Base-by-base conservation (phyloP, 2,888 invertebrate species). In the Drosophila anomalipes region DNA sequence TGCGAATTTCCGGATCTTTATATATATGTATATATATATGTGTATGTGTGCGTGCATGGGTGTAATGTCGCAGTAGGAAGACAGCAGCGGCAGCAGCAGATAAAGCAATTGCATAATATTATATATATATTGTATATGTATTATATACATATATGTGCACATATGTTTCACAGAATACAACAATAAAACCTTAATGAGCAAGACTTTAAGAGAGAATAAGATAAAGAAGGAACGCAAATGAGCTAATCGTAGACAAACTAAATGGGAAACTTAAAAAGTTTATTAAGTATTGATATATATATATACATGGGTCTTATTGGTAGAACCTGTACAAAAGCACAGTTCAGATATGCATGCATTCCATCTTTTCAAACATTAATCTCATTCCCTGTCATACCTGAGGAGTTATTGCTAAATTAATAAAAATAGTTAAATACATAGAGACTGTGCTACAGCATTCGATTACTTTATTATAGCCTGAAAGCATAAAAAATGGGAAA, bases 1-100 rank as follows among this genome's bases (percentile, higher is more conserved):
- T 53, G 72, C 32, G 78, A 53, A 65, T 77, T 60, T 75, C 63
- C 63, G 74, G 59, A n/a, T 72, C 32, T 53, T 35, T 53, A 26
- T 44, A 22, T 44, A 22, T 5, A n/a, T 41, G 12, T 10, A 5
- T 49, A n/a, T 41, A 9, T 49, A 14, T 33, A 12, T 4, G 22
- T 7, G 22, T 4, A 7, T 47, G 3, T 22, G 22, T 14, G 22
- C 0, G 14, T 22, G 14, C 22, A 16, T 3, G 47, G 26, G 35
- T 22, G 32, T 74, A 51, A 51, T 30, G 28, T 19, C 30, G 30
- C n/a, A 32, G 28, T 52, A 32, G 19, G 14, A 26, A 16, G 16
- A 26, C 47, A 26, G 16, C 14, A 3, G 12, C 41, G n/a, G 44
- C 44, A 26, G 47, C 47, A 26, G 16, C 26, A 47, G 47, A 47